Evolutionary conservation across 92 coral and sea anemone genomes (phyloP).

Genomic region (Epizoanthus stellaris): DNA sequence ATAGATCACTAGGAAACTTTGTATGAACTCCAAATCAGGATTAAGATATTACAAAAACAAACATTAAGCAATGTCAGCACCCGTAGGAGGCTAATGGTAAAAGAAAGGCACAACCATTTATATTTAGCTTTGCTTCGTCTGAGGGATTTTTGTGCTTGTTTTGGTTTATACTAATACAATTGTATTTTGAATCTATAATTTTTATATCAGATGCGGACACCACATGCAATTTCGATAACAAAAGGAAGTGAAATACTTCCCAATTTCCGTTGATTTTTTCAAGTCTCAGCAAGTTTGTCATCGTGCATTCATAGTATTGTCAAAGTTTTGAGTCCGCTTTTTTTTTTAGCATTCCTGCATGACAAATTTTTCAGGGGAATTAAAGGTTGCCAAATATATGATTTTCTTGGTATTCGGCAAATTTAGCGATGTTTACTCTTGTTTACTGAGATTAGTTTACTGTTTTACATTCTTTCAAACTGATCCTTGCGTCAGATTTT

Average conservation of each 20-base stretch:
- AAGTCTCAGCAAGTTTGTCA: not conserved
- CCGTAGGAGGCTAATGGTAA: slow-evolving; percentile 30
- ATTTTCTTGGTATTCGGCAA: not conserved
- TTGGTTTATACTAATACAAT: not conserved
- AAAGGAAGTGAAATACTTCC: slow-evolving; percentile 11
- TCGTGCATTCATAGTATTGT: not conserved
- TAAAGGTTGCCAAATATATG: not conserved
- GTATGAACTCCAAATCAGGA: not conserved
- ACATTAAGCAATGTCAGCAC: not conserved
- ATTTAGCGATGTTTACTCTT: too few relatives aligned
- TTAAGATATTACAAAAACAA: slow-evolving; percentile 28
- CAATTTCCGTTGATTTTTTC: slow-evolving; percentile 1
- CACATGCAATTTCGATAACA: not conserved
- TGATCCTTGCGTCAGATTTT: too few relatives aligned
- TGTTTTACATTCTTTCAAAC: too few relatives aligned
- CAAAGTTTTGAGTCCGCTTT: not conserved
- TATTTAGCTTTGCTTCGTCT: slow-evolving; percentile 7
- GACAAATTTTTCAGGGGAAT: not conserved
- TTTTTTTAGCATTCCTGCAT: not conserved
- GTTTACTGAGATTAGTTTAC: too few relatives aligned
- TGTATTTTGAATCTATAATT: not conserved
- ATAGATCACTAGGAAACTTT: not conserved
- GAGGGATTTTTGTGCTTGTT: not conserved
- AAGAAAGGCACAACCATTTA: not conserved
- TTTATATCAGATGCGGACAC: not conserved